Evolutionary conservation across 2,797 vertebrate genomes (phyloP).

Genomic region (Pampus argenteus): DNA sequence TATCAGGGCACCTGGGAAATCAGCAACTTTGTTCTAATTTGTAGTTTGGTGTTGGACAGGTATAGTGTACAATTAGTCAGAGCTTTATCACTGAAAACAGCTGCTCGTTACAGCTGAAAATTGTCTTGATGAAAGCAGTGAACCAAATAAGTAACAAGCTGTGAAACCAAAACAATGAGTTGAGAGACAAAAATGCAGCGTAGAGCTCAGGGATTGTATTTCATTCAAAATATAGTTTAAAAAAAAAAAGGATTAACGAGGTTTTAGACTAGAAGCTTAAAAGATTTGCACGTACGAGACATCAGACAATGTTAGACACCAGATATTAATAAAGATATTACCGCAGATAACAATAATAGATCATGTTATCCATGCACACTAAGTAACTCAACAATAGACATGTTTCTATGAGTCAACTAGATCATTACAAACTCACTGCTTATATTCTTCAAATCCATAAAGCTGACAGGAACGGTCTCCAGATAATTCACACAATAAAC

Average conservation of each 20-base stretch:
- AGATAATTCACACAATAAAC: slow-evolving; percentile 45
- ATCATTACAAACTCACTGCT: not conserved
- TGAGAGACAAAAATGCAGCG: not conserved
- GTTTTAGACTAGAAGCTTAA: too few relatives aligned
- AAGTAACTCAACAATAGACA: not conserved
- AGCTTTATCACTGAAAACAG: not conserved
- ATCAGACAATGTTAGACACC: not conserved
- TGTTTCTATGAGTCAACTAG: slow-evolving; percentile 6
- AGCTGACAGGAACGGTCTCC: slow-evolving; percentile 13
- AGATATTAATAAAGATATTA: slow-evolving; percentile 4
- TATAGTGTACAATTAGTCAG: not conserved
- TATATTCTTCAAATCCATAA: slow-evolving; percentile 20
- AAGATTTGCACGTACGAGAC: not conserved
- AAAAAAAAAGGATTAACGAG: too few relatives aligned
- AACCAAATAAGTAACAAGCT: not conserved
- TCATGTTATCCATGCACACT: not conserved
- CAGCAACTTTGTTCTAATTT: too few relatives aligned
- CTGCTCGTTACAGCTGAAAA: not conserved
- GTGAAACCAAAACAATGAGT: not conserved
- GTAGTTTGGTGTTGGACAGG: not conserved
- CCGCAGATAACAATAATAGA: not conserved
- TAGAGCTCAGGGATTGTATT: not conserved
- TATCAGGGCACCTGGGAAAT: not conserved
- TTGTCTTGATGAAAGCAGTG: not conserved
- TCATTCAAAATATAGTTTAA: not conserved